phyloP scores from a whole-genome alignment of 2,888 invertebrate species.

The Xestia xanthographa region DNA sequence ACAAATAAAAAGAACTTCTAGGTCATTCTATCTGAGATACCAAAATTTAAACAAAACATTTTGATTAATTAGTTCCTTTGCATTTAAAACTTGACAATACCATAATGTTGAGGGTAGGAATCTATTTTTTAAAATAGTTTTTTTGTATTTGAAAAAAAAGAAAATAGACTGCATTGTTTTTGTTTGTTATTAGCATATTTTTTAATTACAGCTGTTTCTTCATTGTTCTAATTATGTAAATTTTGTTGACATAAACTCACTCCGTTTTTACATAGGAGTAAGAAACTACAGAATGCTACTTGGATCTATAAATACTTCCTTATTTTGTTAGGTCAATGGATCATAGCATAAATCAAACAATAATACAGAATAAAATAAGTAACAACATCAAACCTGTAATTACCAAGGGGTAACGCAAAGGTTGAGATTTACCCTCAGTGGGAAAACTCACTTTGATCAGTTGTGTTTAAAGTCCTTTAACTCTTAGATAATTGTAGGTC shows the following conservation, averaged over 20 bases:
- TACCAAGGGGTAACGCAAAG: neutral
- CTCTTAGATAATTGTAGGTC: too few species aligned
- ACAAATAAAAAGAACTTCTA: slow-evolving; percentile 16
- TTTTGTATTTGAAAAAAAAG: neutral
- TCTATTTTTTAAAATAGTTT: neutral
- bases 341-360: neutral
- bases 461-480: neutral
- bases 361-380: neutral
- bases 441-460: neutral
- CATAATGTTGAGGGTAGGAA: neutral
- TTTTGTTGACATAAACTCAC: neutral
- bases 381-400: neutral
- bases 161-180: neutral
- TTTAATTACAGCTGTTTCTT: neutral
- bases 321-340: neutral
- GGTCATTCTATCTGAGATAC: slow-evolving; percentile 8
- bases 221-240: neutral
- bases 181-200: too few species aligned
- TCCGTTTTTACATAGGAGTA: neutral
- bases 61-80: neutral
- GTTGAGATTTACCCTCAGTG: neutral
- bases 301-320: neutral
- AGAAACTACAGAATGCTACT: neutral
- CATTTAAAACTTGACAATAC: neutral
- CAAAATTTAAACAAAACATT: slow-evolving; percentile 15